Base-by-base conservation (phyloP, 1,140 invertebrate genomes). In the Bemisia tabaci region DNA sequence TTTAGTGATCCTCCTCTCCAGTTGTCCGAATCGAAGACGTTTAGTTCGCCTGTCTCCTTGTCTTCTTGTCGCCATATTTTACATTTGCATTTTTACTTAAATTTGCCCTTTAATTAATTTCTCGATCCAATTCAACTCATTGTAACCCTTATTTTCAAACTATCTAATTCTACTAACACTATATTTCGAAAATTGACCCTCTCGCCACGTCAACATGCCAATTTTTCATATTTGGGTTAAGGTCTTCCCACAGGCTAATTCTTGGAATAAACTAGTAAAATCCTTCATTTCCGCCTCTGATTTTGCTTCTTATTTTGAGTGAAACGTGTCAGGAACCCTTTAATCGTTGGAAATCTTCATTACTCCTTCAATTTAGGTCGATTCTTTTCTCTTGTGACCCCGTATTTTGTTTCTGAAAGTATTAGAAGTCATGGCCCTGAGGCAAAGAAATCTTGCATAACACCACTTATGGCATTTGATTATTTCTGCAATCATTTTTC, bases 31-130 rank as follows among this genome's bases (percentile, higher is more conserved):
- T 9, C 17, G 5, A 48, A 48, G 33, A 9, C 5, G 33, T 48
- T 17, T 48, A 17, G 17, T 9, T 48, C 33, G 33, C 33, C 5
- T 9, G 33, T 48, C 33, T n/a, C 11, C 24, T 5, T 61, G 5
- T 61, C 24, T 61, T 61, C 11, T 68, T 70, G 71, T 72, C 71
- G 71, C 71, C 71, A 72, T 72, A 72, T 72, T 72, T 72, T 23
- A 61, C 61, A 23, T 61, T 61, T 61, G 24, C 24, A 22, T 61
- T 61, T 61, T 25, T 61, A 5, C 24, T 61, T 11, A 22, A 61
- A 61, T 9, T 25, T 61, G 5, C 11, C 24, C 60, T 61, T 5
- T 22, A n/a, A 5, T 61, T 9, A 61, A 9, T 61, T 22, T 61
- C 11, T 61, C n/a, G 60, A 61, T 61, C 22, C 5, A 11, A 22